A percentile compares a stretch with the other conserved stretches of the same genome.
Evolutionary conservation across 2,888 invertebrate species (phyloP).

Genomic region (Meghimatium bilineatum): DNA sequence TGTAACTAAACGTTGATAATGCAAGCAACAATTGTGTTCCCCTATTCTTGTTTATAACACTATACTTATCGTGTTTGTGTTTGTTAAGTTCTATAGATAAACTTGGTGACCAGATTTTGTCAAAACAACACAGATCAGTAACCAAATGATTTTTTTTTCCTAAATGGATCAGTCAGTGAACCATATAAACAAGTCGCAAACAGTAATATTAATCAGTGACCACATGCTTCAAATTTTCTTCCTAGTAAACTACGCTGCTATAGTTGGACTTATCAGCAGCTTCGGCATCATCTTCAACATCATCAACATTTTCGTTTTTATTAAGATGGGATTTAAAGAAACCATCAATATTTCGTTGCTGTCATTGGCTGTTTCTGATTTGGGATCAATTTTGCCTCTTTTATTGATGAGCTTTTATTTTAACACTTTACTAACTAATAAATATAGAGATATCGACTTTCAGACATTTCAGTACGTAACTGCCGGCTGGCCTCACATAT

Average conservation of each 20-base stretch:
- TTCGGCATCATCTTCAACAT: background rate
- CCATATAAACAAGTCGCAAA: no score
- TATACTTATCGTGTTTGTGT: no score
- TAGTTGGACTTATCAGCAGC: background rate
- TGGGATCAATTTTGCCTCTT: background rate
- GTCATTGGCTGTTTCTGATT: background rate
- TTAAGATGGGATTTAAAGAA: background rate
- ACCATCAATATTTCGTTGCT: background rate
- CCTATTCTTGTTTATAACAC: no score
- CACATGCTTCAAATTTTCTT: background rate
- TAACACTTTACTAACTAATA: background rate
- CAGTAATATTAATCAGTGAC: background rate
- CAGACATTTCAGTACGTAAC: no score
- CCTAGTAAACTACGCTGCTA: background rate
- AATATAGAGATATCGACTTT: background rate
- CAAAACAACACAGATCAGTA: no score
- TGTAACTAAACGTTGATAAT: no score
- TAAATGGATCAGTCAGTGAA: no score
- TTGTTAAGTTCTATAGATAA: no score
- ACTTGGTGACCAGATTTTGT: no score
- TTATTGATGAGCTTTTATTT: background rate
- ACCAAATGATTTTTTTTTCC: no score
- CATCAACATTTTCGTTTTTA: background rate
- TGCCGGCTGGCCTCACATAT: background rate
- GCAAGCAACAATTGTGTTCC: no score